Evolutionary conservation across 2,113 vertebrate species (phyloP), one percentile per base, ranked within the genome.

Genomic region (Chamaea fasciata): DNA sequence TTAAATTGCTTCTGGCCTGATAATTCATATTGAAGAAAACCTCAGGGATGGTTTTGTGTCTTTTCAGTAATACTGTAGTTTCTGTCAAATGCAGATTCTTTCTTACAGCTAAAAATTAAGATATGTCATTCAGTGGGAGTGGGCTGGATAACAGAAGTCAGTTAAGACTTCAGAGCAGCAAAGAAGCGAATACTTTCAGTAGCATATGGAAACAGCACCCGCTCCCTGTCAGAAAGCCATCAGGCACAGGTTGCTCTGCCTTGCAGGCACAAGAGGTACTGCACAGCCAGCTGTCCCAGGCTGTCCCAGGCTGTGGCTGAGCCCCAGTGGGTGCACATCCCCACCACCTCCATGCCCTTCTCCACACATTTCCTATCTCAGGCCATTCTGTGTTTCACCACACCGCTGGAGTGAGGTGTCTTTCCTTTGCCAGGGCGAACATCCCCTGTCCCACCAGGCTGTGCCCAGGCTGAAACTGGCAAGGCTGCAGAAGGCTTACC

Each of bases 371-470:
- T 75, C 44, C 65, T 46, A 24, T 64, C 65, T 73, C 28, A 4
- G 31, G 62, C 55, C 28, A 21, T 71, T 79, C 87, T 64, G 35
- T 30, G 30, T 91, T 82, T 71, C 65, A 33, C 9, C 64, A 63
- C 39, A 35, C 7, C 6, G 21, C 1, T 1, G 18, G 27, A 87
- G 11, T 0, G 0, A 68, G 46, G 18, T 33, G n/a, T 23, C 44
- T 71, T 70, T 83, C 42, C 46, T 37, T 49, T 62, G 49, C 33
- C 2, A 1, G 30, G 23, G 9, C 0, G 9, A 56, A 35, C 37
- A 53, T 84, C 10, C 11, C 24, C 67, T 47, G 22, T 26, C 49
- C 50, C 2, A 3, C 15, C 49, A 56, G 35, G 26, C 37, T 65
- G 11, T n/a, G 31, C 28, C 30, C 12, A 14, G 28, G 12, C 4